Conservation (phyloP, 2,888 invertebrate species). For the Morpho deidamia region DNA sequence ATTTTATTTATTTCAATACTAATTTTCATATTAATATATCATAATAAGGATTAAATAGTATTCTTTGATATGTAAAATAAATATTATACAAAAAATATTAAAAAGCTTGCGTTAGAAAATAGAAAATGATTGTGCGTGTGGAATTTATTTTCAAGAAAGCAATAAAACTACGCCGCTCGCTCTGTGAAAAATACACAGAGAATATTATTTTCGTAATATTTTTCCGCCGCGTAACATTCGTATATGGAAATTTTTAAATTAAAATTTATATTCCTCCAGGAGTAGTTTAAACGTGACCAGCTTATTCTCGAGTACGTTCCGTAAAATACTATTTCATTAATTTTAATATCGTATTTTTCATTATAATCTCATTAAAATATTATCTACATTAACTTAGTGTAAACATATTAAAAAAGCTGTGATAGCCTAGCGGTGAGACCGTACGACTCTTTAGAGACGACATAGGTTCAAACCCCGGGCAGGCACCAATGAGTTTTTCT, state of each 20-base stretch:
- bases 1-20: no score
- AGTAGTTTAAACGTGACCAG: slow-evolving; percentile 34
- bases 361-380: neutral
- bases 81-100: no score
- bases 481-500: no score
- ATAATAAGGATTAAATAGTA: no score
- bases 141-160: slow-evolving; percentile 2
- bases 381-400: no score
- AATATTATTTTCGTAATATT: slow-evolving; percentile 19
- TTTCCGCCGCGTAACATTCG: slow-evolving; percentile 22
- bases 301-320: neutral
- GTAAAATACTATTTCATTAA: slow-evolving; percentile 2
- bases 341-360: slow-evolving; percentile 5
- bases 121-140: neutral
- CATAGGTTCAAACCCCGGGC: no score
- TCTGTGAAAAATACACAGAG: slow-evolving; percentile 6
- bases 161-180: slow-evolving; percentile 5
- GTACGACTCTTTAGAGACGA: no score
- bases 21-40: no score
- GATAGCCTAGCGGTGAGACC: no score
- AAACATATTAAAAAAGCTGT: no score
- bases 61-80: no score
- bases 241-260: slow-evolving; percentile 57
- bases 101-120: neutral
- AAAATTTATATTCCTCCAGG: slow-evolving; percentile 56